Evolutionary conservation across 2,888 invertebrate species (phyloP), one percentile per base, ranked within the genome.

Genomic region (Anthophora plumipes): DNA sequence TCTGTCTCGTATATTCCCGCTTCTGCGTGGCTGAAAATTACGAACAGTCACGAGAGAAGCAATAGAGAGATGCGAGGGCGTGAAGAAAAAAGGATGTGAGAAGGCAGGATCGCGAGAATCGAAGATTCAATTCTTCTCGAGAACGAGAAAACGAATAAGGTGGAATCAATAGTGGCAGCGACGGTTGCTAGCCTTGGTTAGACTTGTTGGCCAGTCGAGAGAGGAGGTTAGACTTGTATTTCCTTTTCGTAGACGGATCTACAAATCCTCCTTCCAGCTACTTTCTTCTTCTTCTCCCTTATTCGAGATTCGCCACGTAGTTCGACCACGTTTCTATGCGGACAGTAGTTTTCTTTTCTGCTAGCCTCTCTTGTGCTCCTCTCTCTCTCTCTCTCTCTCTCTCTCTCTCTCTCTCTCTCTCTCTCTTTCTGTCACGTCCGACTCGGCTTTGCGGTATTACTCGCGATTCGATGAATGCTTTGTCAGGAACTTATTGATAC

Each of bases 111-210:
- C 82, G 81, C 52, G 83, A 83, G 85, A 89, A 89, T 87, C 88
- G 89, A 90, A 90, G 90, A 92, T 92, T 92, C 91, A 91, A 92
- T 93, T 92, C 91, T 90, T 91, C 87, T 80, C 68, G 64, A 67
- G 87, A 89, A 89, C 80, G 85, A 82, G 86, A 79, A 83, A 89
- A 88, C 86, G 77, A 86, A 86, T 87, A 86, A 85, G 85, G 83
- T 82, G 82, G 89, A 91, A 92, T 92, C 92, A 90, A 92, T 91
- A 90, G 89, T 79, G 76, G 72, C 66, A 83, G 80, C 66, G 72
- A 66, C 82, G 85, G 78, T 86, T 72, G 79, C 76, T 70, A 74
- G 69, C 67, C 68, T 64, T 59, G 85, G 76, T 64, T 64, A 66
- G 73, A 61, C 60, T 77, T 61, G 67, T 64, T 69, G 80, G 73